Evolutionary conservation across 2,113 vertebrate genomes (phyloP).

Genomic region (Sigmodon hispidus): DNA sequence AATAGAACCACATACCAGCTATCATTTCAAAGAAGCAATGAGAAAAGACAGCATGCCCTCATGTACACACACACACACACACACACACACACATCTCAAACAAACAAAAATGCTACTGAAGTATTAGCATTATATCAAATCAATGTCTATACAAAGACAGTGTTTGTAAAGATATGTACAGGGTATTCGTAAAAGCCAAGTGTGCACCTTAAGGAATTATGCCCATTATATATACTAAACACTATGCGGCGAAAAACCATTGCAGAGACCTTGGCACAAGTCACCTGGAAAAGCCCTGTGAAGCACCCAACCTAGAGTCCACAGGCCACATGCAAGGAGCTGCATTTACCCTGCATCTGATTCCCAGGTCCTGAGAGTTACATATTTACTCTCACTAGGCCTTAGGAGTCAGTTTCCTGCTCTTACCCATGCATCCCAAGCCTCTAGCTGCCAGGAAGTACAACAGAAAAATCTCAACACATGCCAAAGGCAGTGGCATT

Average conservation of each 20-base stretch:
- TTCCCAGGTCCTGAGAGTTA: not conserved
- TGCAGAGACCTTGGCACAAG: not conserved
- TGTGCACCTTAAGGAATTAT: constrained; percentile 42
- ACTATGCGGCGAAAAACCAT: not conserved
- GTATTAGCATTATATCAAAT: constrained; percentile 65
- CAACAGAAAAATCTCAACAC: not conserved
- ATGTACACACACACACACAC: not conserved
- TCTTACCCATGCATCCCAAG: not conserved
- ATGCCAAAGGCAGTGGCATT: not conserved
- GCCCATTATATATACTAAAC: not conserved
- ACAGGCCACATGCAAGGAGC: not conserved
- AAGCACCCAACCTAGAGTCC: not conserved
- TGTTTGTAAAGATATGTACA: constrained; percentile 72
- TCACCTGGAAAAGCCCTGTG: not conserved
- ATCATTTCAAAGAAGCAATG: constrained; percentile 67
- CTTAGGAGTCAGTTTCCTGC: not conserved
- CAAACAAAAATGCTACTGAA: constrained; percentile 43
- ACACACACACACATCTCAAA: not conserved
- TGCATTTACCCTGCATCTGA: not conserved
- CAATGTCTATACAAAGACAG: constrained; percentile 54
- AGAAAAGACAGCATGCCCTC: constrained; percentile 51
- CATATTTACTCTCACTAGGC: not conserved
- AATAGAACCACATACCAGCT: constrained; percentile 45
- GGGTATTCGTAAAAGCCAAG: constrained; percentile 64
- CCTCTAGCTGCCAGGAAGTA: not conserved